Evolutionary conservation across 1,140 invertebrate genomes (phyloP).

Genomic region (Cecropterus lyciades): DNA sequence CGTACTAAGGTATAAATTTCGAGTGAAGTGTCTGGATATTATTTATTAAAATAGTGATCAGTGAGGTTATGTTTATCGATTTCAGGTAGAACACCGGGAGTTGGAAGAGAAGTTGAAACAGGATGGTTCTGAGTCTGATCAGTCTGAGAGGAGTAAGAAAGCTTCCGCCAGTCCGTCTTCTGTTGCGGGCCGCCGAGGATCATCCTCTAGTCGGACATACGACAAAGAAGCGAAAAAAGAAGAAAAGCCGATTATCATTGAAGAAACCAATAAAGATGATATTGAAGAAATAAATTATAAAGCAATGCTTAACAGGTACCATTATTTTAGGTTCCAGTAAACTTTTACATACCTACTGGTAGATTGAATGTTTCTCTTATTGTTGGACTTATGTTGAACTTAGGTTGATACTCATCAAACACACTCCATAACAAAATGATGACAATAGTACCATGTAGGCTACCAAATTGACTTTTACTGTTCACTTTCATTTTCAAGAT

Average conservation of each 20-base stretch:
- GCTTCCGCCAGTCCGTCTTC: slow-evolving; percentile 71
- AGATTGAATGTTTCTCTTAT: too few species aligned
- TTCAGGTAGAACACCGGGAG: slow-evolving; percentile 88
- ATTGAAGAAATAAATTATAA: slow-evolving; percentile 84
- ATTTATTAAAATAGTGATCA: background rate
- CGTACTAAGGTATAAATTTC: slow-evolving; percentile 84
- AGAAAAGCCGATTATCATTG: slow-evolving; percentile 75
- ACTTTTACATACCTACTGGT: too few species aligned
- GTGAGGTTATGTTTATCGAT: slow-evolving; percentile 69
- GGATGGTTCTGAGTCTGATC: slow-evolving; percentile 87
- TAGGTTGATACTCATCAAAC: too few species aligned
- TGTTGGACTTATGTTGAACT: too few species aligned
- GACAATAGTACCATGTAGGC: too few species aligned
- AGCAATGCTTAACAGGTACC: slow-evolving; percentile 81
- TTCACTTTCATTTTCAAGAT: too few species aligned
- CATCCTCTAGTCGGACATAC: slow-evolving; percentile 67
- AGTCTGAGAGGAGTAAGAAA: slow-evolving; percentile 87
- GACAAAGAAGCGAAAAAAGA: slow-evolving; percentile 82
- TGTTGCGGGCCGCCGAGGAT: slow-evolving; percentile 78
- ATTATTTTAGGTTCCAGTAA: too few species aligned
- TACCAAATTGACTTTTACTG: too few species aligned
- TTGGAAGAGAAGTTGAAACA: slow-evolving; percentile 89
- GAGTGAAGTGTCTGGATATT: background rate
- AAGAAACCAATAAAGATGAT: slow-evolving; percentile 82
- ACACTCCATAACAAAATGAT: too few species aligned